These are phyloP conservation scores for Hylomyscus alleni DNA, from an alignment of 2,797 vertebrate species.

Conservation along the genomic window DNA sequence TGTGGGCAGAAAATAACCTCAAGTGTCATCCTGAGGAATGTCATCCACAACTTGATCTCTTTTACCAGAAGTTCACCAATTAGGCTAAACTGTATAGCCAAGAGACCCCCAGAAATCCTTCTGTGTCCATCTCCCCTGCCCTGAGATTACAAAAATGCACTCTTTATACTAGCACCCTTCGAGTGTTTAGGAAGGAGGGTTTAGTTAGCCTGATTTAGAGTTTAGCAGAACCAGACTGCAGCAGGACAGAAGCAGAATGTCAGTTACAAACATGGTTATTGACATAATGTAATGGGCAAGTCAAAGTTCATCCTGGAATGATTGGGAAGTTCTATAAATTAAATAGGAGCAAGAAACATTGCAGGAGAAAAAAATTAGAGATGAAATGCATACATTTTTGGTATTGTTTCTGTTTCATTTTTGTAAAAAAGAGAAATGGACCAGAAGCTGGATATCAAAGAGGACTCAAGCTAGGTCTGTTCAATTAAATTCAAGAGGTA, in stretches of 20 bases:
- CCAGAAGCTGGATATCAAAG: background rate
- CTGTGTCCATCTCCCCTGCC: background rate
- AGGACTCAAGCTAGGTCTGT: background rate
- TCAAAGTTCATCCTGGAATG: background rate
- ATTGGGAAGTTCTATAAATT: background rate
- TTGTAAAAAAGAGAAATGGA: background rate
- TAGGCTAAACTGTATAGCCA: background rate
- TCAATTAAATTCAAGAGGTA: constrained; percentile 9
- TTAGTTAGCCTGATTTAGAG: background rate
- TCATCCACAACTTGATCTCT: background rate
- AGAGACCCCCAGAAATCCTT: too few species aligned
- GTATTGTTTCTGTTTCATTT: background rate
- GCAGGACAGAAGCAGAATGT: background rate
- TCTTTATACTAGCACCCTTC: background rate
- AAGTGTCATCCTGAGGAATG: background rate
- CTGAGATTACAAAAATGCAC: background rate
- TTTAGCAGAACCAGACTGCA: background rate
- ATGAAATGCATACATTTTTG: background rate
- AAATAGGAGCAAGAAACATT: background rate
- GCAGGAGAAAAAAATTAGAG: background rate
- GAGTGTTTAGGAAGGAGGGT: background rate
- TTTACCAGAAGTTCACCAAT: background rate
- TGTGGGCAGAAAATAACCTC: background rate
- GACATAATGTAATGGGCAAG: background rate
- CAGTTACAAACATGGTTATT: background rate